phyloP scores from a whole-genome alignment of 1,140 invertebrate genomes.

The Melipona quadrifasciata region DNA sequence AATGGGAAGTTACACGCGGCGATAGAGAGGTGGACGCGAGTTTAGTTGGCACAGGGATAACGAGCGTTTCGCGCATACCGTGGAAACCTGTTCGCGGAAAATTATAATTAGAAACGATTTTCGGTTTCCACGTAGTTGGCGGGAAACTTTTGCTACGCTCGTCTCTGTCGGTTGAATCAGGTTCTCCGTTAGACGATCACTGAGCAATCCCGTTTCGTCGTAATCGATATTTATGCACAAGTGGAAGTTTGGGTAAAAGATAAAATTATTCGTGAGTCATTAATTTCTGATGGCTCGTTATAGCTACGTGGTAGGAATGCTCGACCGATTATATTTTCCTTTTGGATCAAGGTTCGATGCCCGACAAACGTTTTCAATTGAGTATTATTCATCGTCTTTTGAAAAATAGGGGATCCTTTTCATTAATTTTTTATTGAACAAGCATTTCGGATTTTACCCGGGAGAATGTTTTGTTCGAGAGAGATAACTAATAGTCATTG shows the following conservation, averaged over 20 bases:
- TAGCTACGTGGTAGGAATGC: not conserved
- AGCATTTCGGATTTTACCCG: no score
- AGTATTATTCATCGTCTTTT: no score
- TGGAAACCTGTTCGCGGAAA: constrained; percentile 45
- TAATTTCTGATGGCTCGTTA: not conserved
- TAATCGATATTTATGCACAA: not conserved
- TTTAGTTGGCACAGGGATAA: constrained; percentile 15
- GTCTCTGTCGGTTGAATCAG: not conserved
- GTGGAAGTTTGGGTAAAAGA: not conserved
- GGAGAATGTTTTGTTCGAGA: no score
- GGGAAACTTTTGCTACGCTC: not conserved
- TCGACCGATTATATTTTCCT: not conserved
- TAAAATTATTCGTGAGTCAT: not conserved
- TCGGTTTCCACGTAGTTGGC: constrained; percentile 3
- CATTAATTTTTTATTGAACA: no score
- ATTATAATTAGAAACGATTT: constrained; percentile 44
- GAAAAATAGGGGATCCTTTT: no score
- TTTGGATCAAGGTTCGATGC: no score
- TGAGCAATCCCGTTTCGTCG: not conserved
- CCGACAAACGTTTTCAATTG: no score
- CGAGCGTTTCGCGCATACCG: constrained; percentile 36
- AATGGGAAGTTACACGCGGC: constrained; percentile 32
- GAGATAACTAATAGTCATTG: no score
- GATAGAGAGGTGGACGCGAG: constrained; percentile 18
- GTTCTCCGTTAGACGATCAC: not conserved